Evolutionary conservation across 2,888 invertebrate genomes (phyloP).

Genomic region (Achlya flavicornis): DNA sequence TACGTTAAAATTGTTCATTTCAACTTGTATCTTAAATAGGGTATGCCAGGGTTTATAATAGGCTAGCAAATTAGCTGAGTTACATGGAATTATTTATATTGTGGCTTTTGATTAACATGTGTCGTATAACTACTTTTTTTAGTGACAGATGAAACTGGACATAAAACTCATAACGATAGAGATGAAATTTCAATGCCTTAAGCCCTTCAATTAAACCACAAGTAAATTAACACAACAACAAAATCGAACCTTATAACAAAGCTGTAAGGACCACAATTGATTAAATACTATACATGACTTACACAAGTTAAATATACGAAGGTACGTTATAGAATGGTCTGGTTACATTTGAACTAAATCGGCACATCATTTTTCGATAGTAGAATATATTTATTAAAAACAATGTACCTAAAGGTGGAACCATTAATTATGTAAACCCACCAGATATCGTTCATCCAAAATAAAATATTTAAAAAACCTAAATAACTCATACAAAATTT

Average conservation of each 20-base stretch:
- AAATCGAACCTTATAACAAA: background rate
- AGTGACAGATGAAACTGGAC: background rate
- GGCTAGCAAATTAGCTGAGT: background rate
- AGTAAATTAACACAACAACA: background rate
- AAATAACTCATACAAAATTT: constrained; percentile 20
- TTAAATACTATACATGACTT: constrained; percentile 16
- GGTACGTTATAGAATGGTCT: constrained; percentile 75
- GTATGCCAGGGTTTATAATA: background rate
- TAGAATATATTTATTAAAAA: background rate
- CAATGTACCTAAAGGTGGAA: background rate
- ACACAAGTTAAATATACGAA: constrained; percentile 24
- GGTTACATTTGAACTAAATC: constrained; percentile 58
- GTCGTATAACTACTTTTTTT: background rate
- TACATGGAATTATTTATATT: background rate
- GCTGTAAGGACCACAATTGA: constrained; percentile 10
- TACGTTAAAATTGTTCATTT: background rate
- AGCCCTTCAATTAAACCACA: background rate
- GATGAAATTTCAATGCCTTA: background rate
- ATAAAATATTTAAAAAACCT: constrained; percentile 10
- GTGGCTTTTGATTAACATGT: background rate
- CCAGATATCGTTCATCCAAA: constrained; percentile 6
- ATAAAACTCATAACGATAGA: background rate
- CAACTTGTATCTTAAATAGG: background rate
- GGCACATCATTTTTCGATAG: constrained; percentile 20
- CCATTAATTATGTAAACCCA: background rate